These are phyloP conservation scores for Crypturellus tataupa DNA, from an alignment of 2,797 vertebrate species.

Conservation along the genomic window DNA sequence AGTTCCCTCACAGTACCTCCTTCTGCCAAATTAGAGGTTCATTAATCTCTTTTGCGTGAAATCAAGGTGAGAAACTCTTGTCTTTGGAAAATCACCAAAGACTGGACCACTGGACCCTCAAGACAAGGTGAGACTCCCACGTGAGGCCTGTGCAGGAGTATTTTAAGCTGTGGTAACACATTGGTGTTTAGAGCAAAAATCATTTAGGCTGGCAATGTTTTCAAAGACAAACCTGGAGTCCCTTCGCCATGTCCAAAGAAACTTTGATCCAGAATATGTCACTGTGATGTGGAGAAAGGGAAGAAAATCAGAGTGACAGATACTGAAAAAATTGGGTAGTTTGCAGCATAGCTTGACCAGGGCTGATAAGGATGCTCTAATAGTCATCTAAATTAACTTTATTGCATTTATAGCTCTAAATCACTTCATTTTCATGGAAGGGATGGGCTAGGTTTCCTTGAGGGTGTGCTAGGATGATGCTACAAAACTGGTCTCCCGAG, in stretches of 20 bases:
- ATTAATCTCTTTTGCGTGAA: background rate
- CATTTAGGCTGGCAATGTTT: background rate
- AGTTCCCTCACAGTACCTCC: background rate
- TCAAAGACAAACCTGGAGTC: too few relatives aligned
- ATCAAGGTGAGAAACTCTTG: background rate
- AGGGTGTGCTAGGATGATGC: background rate
- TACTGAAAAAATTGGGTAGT: too few relatives aligned
- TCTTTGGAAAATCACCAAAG: too few relatives aligned
- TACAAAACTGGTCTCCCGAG: background rate
- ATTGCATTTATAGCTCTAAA: background rate
- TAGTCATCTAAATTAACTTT: background rate
- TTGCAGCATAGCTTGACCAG: too few relatives aligned
- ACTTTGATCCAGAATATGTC: too few relatives aligned
- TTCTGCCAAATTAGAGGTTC: background rate
- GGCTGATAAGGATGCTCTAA: background rate
- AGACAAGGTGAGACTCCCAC: background rate
- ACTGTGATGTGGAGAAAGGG: too few relatives aligned
- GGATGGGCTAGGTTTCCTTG: background rate
- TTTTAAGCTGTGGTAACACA: fast-evolving
- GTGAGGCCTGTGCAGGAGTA: background rate
- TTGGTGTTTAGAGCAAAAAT: background rate
- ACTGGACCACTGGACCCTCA: background rate
- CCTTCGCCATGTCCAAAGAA: too few relatives aligned
- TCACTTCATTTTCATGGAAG: background rate
- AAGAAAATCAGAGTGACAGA: too few relatives aligned